Evolutionary conservation across 2,797 vertebrate genomes (phyloP).

Genomic region (Psittacula echo): DNA sequence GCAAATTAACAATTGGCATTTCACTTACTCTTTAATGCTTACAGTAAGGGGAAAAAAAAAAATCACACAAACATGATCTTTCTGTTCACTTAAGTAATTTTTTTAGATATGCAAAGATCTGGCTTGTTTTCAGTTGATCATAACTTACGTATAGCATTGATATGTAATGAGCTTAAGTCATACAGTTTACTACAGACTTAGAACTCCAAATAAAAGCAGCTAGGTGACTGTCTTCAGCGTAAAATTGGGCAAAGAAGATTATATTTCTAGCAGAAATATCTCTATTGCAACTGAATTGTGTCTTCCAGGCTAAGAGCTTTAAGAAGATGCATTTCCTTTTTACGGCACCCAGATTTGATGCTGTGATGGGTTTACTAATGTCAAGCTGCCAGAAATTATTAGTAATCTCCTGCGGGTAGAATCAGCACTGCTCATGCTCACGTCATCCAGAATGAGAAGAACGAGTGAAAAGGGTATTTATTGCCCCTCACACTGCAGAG

Average conservation of each 20-base stretch:
- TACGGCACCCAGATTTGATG: background rate
- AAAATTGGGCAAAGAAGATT: background rate
- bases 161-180: background rate
- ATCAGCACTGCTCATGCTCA: background rate
- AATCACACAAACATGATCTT: background rate
- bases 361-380: background rate
- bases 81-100: background rate
- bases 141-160: background rate
- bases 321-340: background rate
- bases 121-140: background rate
- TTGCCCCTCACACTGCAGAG: background rate
- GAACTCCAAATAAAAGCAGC: background rate
- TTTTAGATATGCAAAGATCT: background rate
- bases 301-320: background rate
- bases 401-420: background rate
- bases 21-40: background rate
- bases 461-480: background rate
- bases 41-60: background rate
- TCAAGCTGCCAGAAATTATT: constrained; percentile 15
- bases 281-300: background rate
- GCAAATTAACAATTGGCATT: background rate
- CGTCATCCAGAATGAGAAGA: background rate
- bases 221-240: background rate
- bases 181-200: background rate
- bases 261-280: constrained; percentile 9